Percentiles rank a stretch among this genome's conserved stretches.
Evolutionary conservation across 2,888 invertebrate species (phyloP).

Genomic region (Sabatieria punctata): DNA sequence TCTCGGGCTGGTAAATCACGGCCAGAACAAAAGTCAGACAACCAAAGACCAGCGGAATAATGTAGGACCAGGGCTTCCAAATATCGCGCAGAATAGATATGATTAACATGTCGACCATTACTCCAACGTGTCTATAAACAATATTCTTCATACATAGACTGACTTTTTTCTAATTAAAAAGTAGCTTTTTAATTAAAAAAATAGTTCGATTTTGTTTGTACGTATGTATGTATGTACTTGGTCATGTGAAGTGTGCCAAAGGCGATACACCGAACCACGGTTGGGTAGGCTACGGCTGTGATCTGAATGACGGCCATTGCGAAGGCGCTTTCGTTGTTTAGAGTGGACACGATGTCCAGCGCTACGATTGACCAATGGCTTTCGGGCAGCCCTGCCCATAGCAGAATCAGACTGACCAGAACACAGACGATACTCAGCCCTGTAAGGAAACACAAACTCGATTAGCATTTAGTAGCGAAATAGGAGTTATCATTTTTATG

Average conservation of each 20-base stretch:
- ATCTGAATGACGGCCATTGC: slow-evolving; percentile 3
- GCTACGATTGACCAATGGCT: background rate
- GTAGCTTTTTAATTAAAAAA: too few species aligned
- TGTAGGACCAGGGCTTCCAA: slow-evolving; percentile 1
- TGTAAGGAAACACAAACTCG: too few species aligned
- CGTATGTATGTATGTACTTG: too few species aligned
- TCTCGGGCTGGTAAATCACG: slow-evolving; percentile 1
- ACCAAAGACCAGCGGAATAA: background rate
- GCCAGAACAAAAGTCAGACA: background rate
- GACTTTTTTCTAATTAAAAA: too few species aligned
- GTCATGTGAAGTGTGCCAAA: slow-evolving; percentile 21
- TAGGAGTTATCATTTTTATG: too few species aligned
- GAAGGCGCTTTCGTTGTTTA: slow-evolving; percentile 1
- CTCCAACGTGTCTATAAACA: too few species aligned
- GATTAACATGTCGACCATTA: too few species aligned
- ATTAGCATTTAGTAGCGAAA: too few species aligned
- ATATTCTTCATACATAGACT: too few species aligned
- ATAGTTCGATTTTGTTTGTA: too few species aligned
- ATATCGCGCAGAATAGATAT: background rate
- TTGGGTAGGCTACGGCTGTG: slow-evolving; percentile 24
- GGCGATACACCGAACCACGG: slow-evolving; percentile 24
- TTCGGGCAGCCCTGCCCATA: background rate
- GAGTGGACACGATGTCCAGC: background rate
- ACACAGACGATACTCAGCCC: background rate
- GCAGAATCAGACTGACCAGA: background rate